phyloP scores from a whole-genome alignment of 1,140 invertebrate genomes.

The Mylabris phalerata region DNA sequence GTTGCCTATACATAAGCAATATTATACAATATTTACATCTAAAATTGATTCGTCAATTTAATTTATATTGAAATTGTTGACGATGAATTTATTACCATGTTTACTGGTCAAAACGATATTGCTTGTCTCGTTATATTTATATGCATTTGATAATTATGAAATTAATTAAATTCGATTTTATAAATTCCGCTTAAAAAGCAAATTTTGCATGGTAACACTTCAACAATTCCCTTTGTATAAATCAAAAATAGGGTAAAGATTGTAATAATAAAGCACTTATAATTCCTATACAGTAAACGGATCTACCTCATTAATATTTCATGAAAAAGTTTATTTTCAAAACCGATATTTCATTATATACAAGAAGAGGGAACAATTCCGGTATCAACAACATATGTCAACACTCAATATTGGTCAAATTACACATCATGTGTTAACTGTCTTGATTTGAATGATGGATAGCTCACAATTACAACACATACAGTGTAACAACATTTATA shows the following conservation, averaged over 20 bases:
- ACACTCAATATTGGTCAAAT: slow-evolving; percentile 15
- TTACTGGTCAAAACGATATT: too few relatives aligned
- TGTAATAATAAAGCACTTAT: not conserved
- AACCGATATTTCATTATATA: slow-evolving; percentile 3
- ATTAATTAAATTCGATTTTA: not conserved
- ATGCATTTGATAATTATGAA: not conserved
- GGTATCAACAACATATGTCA: slow-evolving; percentile 7
- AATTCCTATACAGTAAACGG: too few relatives aligned
- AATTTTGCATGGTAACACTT: not conserved
- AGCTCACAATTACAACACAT: too few relatives aligned
- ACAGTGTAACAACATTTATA: too few relatives aligned
- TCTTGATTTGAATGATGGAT: slow-evolving; percentile 6
- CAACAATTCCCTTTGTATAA: not conserved
- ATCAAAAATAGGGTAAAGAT: not conserved
- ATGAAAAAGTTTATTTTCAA: not conserved
- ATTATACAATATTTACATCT: too few relatives aligned
- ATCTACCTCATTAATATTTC: too few relatives aligned
- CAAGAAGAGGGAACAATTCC: not conserved
- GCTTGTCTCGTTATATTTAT: too few relatives aligned
- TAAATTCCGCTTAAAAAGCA: not conserved
- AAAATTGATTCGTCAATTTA: too few relatives aligned
- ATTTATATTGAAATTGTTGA: too few relatives aligned
- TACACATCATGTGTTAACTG: slow-evolving; percentile 8
- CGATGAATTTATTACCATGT: too few relatives aligned
- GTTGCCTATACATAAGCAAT: too few relatives aligned